Evolutionary conservation across 2,888 invertebrate genomes (phyloP).

Genomic region (Lamellibrachia satsuma): DNA sequence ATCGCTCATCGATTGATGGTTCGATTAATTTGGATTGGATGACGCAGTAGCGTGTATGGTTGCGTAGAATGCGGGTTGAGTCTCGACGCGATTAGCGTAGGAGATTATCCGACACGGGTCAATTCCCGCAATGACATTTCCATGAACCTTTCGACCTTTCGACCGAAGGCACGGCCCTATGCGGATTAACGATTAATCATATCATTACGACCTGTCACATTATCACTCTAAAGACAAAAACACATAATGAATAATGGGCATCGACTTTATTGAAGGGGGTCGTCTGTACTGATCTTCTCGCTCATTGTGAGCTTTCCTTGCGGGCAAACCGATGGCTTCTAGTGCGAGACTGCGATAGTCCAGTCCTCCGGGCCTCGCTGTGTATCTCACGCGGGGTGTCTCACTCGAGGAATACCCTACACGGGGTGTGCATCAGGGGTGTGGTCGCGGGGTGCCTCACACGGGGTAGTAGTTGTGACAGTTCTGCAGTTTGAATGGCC

Average conservation of each 20-base stretch:
- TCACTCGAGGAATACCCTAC: too few relatives aligned
- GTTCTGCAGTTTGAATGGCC: background rate
- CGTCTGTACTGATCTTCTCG: background rate
- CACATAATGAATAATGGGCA: background rate
- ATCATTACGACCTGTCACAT: background rate
- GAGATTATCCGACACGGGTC: background rate
- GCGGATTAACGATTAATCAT: background rate
- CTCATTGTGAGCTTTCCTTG: background rate
- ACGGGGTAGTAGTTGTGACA: conserved; percentile 11
- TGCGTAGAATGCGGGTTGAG: background rate
- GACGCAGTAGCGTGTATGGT: background rate
- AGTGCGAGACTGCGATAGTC: background rate
- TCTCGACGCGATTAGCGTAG: background rate
- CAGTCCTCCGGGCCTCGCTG: background rate
- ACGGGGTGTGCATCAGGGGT: background rate
- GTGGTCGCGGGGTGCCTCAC: background rate
- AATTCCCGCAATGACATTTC: background rate
- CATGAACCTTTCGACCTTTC: background rate
- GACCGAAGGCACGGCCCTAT: background rate
- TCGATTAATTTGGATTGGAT: background rate
- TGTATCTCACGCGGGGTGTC: background rate
- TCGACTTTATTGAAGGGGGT: background rate
- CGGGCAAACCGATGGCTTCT: background rate
- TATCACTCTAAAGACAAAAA: background rate
- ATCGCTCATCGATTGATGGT: background rate